A percentile compares a stretch with the other conserved stretches of the same genome.
phyloP scores from a whole-genome alignment of 1,140 invertebrate genomes.

The Lepidurus couesii region DNA sequence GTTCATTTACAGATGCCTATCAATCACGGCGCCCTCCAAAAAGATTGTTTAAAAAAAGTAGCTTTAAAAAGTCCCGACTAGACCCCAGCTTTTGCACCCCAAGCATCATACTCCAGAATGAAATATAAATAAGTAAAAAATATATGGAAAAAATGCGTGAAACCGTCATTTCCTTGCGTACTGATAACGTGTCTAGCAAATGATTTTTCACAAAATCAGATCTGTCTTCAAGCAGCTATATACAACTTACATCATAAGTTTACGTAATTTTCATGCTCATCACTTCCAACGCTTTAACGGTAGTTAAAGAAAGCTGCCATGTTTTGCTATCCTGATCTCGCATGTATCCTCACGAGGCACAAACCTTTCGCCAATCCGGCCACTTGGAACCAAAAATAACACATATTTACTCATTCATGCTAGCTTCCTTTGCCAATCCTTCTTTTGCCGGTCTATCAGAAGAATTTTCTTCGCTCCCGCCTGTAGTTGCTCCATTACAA shows the following conservation, averaged over 20 bases:
- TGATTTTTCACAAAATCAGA: background rate
- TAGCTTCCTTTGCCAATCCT: background rate
- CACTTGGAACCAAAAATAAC: background rate
- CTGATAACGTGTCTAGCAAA: background rate
- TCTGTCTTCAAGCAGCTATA: background rate
- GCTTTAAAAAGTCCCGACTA: slow-evolving; percentile 9
- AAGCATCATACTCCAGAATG: background rate
- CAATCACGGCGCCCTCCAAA: background rate
- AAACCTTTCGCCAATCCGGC: too few relatives aligned
- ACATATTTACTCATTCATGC: background rate
- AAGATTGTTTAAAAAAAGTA: background rate
- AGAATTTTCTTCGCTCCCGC: background rate
- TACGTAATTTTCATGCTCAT: background rate
- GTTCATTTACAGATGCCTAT: background rate
- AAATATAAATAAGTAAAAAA: slow-evolving; percentile 7
- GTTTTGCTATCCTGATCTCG: too few relatives aligned
- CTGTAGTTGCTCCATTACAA: background rate
- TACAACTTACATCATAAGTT: background rate
- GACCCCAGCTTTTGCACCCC: background rate
- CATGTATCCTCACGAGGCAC: too few relatives aligned
- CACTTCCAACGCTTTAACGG: background rate
- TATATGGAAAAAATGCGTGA: background rate
- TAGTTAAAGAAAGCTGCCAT: background rate
- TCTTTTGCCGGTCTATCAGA: background rate
- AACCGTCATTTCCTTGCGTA: background rate